Conservation (phyloP, 2,797 vertebrate genomes). For the Allobates femoralis region DNA sequence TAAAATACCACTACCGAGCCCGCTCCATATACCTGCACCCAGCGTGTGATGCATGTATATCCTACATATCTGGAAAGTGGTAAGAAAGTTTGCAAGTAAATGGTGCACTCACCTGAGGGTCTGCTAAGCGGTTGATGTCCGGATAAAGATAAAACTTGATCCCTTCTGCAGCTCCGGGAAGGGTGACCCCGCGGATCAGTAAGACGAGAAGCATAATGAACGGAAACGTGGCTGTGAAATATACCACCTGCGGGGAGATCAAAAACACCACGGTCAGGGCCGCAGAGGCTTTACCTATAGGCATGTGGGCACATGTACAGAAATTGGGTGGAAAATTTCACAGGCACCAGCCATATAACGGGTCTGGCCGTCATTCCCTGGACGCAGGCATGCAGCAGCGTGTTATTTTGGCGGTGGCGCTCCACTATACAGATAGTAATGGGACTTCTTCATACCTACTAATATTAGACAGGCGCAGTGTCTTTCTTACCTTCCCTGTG, state of each 20-base stretch:
- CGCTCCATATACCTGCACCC: too few relatives aligned
- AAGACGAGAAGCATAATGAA: constrained; percentile 96
- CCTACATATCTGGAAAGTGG: too few relatives aligned
- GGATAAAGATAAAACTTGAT: constrained; percentile 99
- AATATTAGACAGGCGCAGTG: neutral
- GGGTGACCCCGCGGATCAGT: constrained; percentile 91
- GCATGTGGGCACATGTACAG: neutral
- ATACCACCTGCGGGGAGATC: constrained; percentile 84
- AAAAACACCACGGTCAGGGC: neutral
- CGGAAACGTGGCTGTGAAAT: constrained; percentile 96
- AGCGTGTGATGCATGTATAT: too few relatives aligned
- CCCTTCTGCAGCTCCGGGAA: constrained; percentile 92
- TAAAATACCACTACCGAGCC: too few relatives aligned
- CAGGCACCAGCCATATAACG: too few relatives aligned
- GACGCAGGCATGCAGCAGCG: too few relatives aligned
- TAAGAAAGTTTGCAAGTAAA: too few relatives aligned
- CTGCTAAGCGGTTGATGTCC: constrained; percentile 87
- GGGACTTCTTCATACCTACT: neutral
- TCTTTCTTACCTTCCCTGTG: constrained; percentile 91
- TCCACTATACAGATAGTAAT: too few relatives aligned
- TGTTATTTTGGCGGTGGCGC: too few relatives aligned
- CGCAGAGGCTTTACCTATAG: neutral
- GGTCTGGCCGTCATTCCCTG: too few relatives aligned
- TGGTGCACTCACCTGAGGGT: constrained; percentile 87
- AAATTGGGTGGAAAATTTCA: too few relatives aligned